Evolutionary conservation across 2,888 invertebrate species (phyloP), one percentile per base, ranked within the genome.

Genomic region (Tetropium fuscum): DNA sequence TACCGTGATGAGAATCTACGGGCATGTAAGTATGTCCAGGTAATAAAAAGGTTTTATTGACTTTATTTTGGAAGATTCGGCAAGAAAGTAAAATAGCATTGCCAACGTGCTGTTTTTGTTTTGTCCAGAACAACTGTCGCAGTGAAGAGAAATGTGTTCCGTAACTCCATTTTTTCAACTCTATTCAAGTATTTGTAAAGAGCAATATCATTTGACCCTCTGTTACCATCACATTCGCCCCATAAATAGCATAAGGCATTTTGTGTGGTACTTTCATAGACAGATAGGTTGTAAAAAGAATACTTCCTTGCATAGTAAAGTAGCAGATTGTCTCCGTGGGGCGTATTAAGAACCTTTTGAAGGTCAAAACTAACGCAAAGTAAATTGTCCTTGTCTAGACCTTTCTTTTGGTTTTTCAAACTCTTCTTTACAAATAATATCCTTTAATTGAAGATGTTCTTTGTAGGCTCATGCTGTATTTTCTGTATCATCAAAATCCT

Each of bases 21-120:
- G 74, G 72, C 76, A 76, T 77, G 32, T 72, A 69, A 16, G 73
- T 72, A 22, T 76, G 75, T 3, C 75, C 77, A 1, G 74, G 66
- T 10, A 76, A 47, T 16, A 76, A 54, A 48, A 63, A 75, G 36
- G 32, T 22, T 54, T 54, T 13, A 44, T 44, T n/a, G 44, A 34
- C 11, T 48, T 13, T 19, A 48, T 48, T 34, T 48, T 48, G 16
- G 10, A 19, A 36, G 49, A 49, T 49, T 34, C 13, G 11, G 36
- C 20, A 22, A 49, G 20, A 49, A 49, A 49, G 19, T 10, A 22
- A 20, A 36, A 20, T 11, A 49, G 13, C 49, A 49, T 49, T 8
- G 16, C 49, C 22, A 49, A 36, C n/a, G 27, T 43, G 19, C 25
- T 16, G 16, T 48, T 56, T 27, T 44, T 48, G 20, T 40, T 48